A percentile compares a stretch with the other conserved stretches of the same genome.
Evolutionary conservation across 2,113 vertebrate species (phyloP).

Genomic region (Pitta sordida): DNA sequence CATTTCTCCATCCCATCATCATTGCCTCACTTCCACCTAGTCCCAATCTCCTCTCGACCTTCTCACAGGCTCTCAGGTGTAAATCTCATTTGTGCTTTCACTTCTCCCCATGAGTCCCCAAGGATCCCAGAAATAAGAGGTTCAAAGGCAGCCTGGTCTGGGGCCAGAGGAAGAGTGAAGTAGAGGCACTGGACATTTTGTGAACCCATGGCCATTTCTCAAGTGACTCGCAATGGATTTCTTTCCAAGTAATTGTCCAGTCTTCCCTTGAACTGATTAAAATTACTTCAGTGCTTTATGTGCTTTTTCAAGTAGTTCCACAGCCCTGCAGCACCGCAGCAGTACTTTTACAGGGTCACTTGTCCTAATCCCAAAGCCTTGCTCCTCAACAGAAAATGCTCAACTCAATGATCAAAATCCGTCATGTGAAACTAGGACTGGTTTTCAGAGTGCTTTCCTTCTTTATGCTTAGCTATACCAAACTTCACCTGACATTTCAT

Average conservation of each 20-base stretch:
- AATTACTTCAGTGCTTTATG: background rate
- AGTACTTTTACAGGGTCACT: background rate
- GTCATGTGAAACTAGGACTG: background rate
- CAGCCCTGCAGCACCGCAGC: background rate
- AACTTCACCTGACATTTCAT: background rate
- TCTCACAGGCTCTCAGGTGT: background rate
- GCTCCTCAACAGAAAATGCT: background rate
- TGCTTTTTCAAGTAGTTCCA: background rate
- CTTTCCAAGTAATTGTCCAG: background rate
- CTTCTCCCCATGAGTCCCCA: background rate
- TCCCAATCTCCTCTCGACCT: background rate
- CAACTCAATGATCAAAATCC: background rate
- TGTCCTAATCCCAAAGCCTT: background rate
- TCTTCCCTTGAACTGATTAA: background rate
- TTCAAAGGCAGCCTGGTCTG: background rate
- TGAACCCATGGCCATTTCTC: background rate
- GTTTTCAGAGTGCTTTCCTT: background rate
- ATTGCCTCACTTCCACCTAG: background rate
- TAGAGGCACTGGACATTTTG: background rate
- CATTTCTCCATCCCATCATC: background rate
- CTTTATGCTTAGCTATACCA: background rate
- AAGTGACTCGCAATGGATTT: background rate
- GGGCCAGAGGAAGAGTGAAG: rapidly evolving
- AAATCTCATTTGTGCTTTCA: background rate
- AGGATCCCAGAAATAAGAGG: background rate